These are phyloP conservation scores for Tiliacea citrago DNA, from an alignment of 2,888 invertebrate species.

Conservation along the genomic window DNA sequence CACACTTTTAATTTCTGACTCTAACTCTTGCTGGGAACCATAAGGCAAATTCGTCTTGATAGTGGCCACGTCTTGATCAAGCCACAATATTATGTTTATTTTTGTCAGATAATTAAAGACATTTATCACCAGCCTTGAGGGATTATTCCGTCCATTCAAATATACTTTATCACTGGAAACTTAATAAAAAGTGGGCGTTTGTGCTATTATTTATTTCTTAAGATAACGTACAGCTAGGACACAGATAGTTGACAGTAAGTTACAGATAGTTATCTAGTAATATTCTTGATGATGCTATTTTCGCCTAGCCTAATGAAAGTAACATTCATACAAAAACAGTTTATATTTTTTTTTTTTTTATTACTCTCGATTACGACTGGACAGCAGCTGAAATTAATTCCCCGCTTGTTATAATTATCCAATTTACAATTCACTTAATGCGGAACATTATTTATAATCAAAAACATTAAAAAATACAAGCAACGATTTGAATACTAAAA, in stretches of 20 bases:
- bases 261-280: too few relatives aligned
- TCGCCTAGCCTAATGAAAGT: not conserved
- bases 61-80: too few relatives aligned
- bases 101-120: not conserved
- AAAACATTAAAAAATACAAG: conserved; percentile 49
- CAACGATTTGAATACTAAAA: conserved; percentile 61
- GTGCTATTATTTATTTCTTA: too few relatives aligned
- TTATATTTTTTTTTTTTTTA: conserved; percentile 18
- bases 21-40: not conserved
- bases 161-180: not conserved
- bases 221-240: too few relatives aligned
- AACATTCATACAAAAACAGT: conserved; percentile 8
- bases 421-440: conserved; percentile 40
- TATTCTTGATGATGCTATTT: not conserved
- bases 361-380: conserved; percentile 5
- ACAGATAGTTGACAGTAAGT: too few relatives aligned
- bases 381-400: conserved; percentile 28
- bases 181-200: not conserved
- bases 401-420: conserved; percentile 23
- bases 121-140: not conserved
- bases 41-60: not conserved
- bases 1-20: too few relatives aligned
- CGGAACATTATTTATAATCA: conserved; percentile 45
- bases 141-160: not conserved
- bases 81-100: not conserved